phyloP scores from a whole-genome alignment of 2,888 invertebrate genomes.

The Rhamphomyia laevipes region DNA sequence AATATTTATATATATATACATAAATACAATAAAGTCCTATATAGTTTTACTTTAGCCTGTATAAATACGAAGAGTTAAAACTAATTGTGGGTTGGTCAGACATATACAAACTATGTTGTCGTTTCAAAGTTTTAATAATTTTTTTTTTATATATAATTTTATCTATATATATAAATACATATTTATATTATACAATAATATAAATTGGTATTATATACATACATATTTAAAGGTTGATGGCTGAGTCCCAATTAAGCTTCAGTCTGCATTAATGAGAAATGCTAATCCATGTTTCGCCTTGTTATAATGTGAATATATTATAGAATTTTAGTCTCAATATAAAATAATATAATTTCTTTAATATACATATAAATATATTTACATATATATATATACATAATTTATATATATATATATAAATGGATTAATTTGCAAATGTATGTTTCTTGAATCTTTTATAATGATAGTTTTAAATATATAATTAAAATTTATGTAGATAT shows the following conservation, averaged over 20 bases:
- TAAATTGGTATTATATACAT: not conserved
- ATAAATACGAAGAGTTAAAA: conserved; percentile 9
- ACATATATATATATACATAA: too few relatives aligned
- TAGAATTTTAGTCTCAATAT: not conserved
- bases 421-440: too few relatives aligned
- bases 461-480: too few relatives aligned
- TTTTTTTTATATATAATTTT: not conserved
- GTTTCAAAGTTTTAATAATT: too few relatives aligned
- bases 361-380: too few relatives aligned
- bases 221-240: not conserved
- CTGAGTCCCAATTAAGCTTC: conserved; percentile 21
- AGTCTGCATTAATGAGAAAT: conserved; percentile 24
- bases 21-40: too few relatives aligned
- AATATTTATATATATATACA: too few relatives aligned
- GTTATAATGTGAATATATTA: not conserved
- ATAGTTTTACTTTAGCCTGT: not conserved
- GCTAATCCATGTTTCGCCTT: conserved; percentile 21
- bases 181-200: too few relatives aligned
- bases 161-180: not conserved
- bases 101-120: not conserved
- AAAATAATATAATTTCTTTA: too few relatives aligned
- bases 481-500: too few relatives aligned
- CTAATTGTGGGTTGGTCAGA: conserved; percentile 14
- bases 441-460: too few relatives aligned
- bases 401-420: too few relatives aligned